Base-by-base conservation (phyloP, 2,888 invertebrate genomes). In the Arctia plantaginis region DNA sequence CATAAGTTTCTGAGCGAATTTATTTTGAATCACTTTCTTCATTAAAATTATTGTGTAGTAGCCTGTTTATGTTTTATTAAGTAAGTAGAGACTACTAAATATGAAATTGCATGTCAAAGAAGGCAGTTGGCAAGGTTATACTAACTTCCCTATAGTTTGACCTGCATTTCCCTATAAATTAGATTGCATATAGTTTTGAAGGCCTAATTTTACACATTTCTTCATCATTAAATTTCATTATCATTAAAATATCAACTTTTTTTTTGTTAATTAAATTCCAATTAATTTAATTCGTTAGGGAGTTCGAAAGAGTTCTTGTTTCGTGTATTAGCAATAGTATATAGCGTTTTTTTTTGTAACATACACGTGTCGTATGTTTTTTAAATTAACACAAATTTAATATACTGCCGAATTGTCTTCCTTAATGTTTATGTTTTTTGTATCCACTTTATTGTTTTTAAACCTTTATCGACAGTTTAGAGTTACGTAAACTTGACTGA, bases 1-100 rank as follows among this genome's bases (percentile, higher is more conserved):
- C 76, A 77, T 86, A 82, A 80, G 78, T 82, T 82, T 80, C 77
- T 81, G 80, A 85, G 76, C 85, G 85, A 85, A 85, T 86, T 86
- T 82, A 85, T 86, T 82, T 69, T 70, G 79, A 79, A 81, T 80
- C 79, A 80, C 75, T 71, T 74, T 71, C 47, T 73, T 55, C 65
- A 20, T 69, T 71, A 72, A 73, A 72, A 69, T 75, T 82, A 75
- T 77, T 75, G 79, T 72, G 66, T 74, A 75, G 71, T 68, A 62
- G 27, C 30, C 30, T 23, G 7, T 70, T 70, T 41, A 13, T 10
- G 39, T 44, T 30, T 20, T 44, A 70, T 27, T 44, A 7, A 0
- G 18, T 62, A 39, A 55, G 35, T 62, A 41, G n/a, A 39, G 30
- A 62, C 20, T 44, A n/a, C 20, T 62, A 44, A 23, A 62, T 44